Conservation (phyloP, 2,888 invertebrate genomes). For the Caenorhabditis sinica region DNA sequence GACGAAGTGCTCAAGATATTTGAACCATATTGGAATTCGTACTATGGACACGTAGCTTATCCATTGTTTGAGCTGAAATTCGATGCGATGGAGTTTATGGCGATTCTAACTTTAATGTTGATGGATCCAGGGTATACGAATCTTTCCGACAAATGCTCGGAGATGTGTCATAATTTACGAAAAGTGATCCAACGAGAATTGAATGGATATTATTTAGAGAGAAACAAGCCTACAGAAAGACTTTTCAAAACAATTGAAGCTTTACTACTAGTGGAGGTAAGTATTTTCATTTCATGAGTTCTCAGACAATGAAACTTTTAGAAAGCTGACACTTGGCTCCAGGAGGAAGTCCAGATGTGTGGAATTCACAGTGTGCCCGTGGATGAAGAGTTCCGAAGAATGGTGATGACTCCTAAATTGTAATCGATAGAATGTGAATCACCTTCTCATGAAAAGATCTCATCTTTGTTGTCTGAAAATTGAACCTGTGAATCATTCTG, state of each 20-base stretch:
- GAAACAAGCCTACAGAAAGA: slow-evolving; percentile 28
- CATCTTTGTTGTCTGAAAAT: neutral
- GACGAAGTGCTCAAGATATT: slow-evolving; percentile 38
- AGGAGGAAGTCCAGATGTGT: slow-evolving; percentile 49
- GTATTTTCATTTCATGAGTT: no score
- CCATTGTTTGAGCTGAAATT: slow-evolving; percentile 44
- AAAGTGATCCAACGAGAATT: slow-evolving; percentile 43
- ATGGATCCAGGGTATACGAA: slow-evolving; percentile 47
- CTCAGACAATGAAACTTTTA: no score
- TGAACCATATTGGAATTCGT: slow-evolving; percentile 47
- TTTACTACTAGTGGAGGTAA: slow-evolving; percentile 41
- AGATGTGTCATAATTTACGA: slow-evolving; percentile 35
- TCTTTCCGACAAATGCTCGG: slow-evolving; percentile 29
- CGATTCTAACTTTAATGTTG: slow-evolving; percentile 23
- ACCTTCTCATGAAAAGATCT: neutral
- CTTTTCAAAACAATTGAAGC: slow-evolving; percentile 36
- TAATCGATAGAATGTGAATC: neutral
- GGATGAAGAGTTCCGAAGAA: slow-evolving; percentile 38
- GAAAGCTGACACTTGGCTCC: slow-evolving; percentile 49
- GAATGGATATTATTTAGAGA: slow-evolving; percentile 50
- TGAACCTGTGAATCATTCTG: neutral
- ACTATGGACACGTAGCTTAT: slow-evolving; percentile 41
- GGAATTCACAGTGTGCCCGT: slow-evolving; percentile 37
- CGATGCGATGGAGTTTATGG: slow-evolving; percentile 49
- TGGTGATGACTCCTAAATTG: slow-evolving; percentile 41